Percentiles rank a stretch among this genome's conserved stretches.
Conservation (phyloP, 2,888 invertebrate genomes). For the Philereme vetulata region DNA sequence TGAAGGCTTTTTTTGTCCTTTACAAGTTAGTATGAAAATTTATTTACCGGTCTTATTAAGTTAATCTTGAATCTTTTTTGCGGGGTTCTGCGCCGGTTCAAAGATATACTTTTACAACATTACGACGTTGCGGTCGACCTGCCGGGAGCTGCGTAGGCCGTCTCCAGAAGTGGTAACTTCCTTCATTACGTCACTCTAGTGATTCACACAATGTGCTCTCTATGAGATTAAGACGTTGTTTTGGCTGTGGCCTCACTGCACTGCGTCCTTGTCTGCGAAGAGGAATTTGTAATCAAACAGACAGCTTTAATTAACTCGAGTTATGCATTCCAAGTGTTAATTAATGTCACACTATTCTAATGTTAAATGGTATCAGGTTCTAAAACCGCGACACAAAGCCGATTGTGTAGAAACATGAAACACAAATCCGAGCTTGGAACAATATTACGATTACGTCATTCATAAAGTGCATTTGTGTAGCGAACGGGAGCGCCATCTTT, state of each 20-base stretch:
- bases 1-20: slow-evolving; percentile 33
- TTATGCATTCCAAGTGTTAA: slow-evolving; percentile 42
- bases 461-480: slow-evolving; percentile 72
- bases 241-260: slow-evolving; percentile 59
- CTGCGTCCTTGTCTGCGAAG: slow-evolving; percentile 53
- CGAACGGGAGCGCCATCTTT: slow-evolving; percentile 66
- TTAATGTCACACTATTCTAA: slow-evolving; percentile 42
- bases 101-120: slow-evolving; percentile 60
- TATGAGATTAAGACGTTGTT: slow-evolving; percentile 58
- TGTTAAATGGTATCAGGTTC: slow-evolving; percentile 50
- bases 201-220: slow-evolving; percentile 68
- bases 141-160: slow-evolving; percentile 69
- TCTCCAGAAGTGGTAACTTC: slow-evolving; percentile 73
- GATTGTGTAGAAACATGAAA: slow-evolving; percentile 59
- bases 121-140: slow-evolving; percentile 54
- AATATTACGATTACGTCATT: slow-evolving; percentile 74
- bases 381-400: slow-evolving; percentile 51
- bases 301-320: slow-evolving; percentile 21
- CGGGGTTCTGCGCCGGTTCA: slow-evolving; percentile 54
- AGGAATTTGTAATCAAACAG: slow-evolving; percentile 23
- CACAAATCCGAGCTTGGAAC: slow-evolving; percentile 61
- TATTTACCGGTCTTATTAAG: slow-evolving; percentile 51
- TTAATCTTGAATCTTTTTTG: slow-evolving; percentile 50
- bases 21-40: slow-evolving; percentile 44
- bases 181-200: slow-evolving; percentile 76